phyloP scores from a whole-genome alignment of 2,797 vertebrate genomes.

The Rhincodon typus region DNA sequence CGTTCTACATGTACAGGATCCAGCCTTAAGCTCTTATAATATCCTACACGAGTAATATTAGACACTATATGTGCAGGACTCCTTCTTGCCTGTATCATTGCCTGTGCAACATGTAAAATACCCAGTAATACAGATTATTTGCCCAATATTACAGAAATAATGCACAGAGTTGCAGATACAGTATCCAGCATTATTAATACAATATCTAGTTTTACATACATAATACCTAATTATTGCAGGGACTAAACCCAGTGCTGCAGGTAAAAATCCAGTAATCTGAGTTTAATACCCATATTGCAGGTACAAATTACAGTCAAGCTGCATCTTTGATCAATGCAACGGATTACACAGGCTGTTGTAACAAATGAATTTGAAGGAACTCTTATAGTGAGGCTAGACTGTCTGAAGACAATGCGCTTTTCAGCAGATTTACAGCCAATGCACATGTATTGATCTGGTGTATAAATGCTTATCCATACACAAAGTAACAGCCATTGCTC shows the following conservation, averaged over 20 bases:
- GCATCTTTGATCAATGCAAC: neutral
- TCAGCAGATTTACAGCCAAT: conserved; percentile 23
- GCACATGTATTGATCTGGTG: conserved; percentile 15
- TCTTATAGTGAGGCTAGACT: neutral
- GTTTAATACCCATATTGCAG: too few species aligned
- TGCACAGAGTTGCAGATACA: neutral
- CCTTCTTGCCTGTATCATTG: neutral
- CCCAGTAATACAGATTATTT: too few species aligned
- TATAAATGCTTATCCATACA: conserved; percentile 9
- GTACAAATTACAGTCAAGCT: neutral
- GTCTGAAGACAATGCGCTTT: conserved; percentile 23
- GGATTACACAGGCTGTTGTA: neutral
- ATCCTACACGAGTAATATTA: too few species aligned
- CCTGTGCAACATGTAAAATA: too few species aligned
- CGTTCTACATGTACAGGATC: too few species aligned
- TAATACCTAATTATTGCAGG: neutral
- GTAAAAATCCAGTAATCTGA: too few species aligned
- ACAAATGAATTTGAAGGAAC: neutral
- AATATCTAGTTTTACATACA: neutral
- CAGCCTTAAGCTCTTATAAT: too few species aligned
- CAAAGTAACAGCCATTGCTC: conserved; percentile 30
- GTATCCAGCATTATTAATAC: neutral
- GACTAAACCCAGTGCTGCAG: too few species aligned
- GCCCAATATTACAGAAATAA: too few species aligned
- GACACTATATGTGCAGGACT: too few species aligned